Evolutionary conservation across 2,888 invertebrate species (phyloP).

Genomic region (Gandaritis pyraliata): DNA sequence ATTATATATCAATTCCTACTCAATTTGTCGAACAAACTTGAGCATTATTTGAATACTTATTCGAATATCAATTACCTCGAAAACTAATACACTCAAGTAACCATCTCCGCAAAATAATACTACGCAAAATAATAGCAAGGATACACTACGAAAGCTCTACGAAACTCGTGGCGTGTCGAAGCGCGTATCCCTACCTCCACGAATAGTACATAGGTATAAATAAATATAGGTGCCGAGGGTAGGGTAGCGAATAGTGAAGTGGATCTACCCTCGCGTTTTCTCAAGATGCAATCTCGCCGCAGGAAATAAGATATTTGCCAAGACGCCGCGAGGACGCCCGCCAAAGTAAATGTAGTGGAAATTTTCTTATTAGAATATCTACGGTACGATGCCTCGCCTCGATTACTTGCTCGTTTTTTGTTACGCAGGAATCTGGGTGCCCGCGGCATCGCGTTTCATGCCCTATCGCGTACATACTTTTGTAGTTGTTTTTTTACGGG

Average conservation of each 20-base stretch:
- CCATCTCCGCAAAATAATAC: constrained; percentile 36
- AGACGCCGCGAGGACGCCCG: constrained; percentile 83
- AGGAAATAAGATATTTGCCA: constrained; percentile 85
- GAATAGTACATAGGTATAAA: constrained; percentile 28
- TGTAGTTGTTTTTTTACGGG: constrained; percentile 33
- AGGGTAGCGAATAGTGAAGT: constrained; percentile 78
- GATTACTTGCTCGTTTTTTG: constrained; percentile 72
- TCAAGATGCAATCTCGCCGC: constrained; percentile 85
- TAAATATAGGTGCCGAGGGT: constrained; percentile 47
- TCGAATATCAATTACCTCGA: too few relatives aligned
- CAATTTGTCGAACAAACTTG: too few relatives aligned
- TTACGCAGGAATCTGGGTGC: constrained; percentile 73
- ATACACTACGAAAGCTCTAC: constrained; percentile 41
- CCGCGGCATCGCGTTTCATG: constrained; percentile 63
- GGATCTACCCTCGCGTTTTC: constrained; percentile 82
- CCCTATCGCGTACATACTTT: constrained; percentile 59
- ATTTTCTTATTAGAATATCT: constrained; percentile 85
- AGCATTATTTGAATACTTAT: too few relatives aligned
- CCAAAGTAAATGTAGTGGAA: constrained; percentile 85
- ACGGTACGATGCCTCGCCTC: constrained; percentile 81
- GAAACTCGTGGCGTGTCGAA: constrained; percentile 47
- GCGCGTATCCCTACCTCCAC: constrained; percentile 26
- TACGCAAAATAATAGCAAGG: constrained; percentile 38
- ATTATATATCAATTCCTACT: too few relatives aligned
- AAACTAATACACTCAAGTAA: background rate